Evolutionary conservation across 2,113 vertebrate genomes (phyloP), one percentile per base, ranked within the genome.

Genomic region (Galemys pyrenaicus): DNA sequence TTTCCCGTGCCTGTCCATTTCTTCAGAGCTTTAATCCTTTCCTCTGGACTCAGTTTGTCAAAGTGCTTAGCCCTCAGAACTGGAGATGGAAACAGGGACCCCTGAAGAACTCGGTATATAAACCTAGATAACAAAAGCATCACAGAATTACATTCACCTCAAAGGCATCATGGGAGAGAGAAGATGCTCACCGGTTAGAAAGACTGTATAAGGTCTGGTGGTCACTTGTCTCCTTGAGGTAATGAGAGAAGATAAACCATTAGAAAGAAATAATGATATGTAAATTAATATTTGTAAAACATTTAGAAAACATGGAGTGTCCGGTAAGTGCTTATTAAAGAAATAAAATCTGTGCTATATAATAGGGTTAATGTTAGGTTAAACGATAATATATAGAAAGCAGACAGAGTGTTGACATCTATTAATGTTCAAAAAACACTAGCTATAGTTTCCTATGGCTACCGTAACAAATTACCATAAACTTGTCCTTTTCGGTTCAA

Each of bases 21-120:
- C 85, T 97, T 97, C 62, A 98, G 96, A 64, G 96, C 97, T 64
- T 83, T 89, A 2, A 11, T 87, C 90, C 97, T 98, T 22, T 94
- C 85, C 68, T 98, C 65, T 0, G 96, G 91, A 24, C 95, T 81
- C 51, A 97, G 95, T 70, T 91, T 95, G 84, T 98, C 98, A 5
- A 98, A 93, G 80, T 92, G 96, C 84, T 98, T 97, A 49, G 98
- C 98, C 83, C 79, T 98, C 89, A 98, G 62, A 35, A 97, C 74
- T 0, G 96, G 93, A 64, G 98, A 96, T 0, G 98, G 98, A 97
- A 93, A 99, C 22, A 95, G 49, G 65, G 98, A 98, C 98, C 97
- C 98, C 93, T 98, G 95, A 35, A 99, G 94, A 89, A 97, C 97
- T 92, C 98, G 98, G 75, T 98, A 97, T 32, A 98, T 22, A 46